A percentile compares a stretch with the other conserved stretches of the same genome.
These are phyloP conservation scores for Botia kubotai DNA, from an alignment of 2,797 vertebrate species.

Conservation along the genomic window DNA sequence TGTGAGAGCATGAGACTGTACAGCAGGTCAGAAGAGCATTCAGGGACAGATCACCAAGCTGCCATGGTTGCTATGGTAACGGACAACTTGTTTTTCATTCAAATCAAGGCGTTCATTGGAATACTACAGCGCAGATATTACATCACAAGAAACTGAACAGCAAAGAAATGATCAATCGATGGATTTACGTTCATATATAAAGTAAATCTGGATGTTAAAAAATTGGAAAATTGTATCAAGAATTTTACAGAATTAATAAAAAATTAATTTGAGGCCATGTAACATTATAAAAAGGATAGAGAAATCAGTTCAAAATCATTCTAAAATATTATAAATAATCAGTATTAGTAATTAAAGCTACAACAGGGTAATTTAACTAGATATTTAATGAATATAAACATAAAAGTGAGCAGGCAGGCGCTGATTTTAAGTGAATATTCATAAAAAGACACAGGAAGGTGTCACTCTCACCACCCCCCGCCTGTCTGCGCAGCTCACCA, in stretches of 20 bases:
- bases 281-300: not conserved
- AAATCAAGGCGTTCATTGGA: not conserved
- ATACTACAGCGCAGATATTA: no score
- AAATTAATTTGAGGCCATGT: not conserved
- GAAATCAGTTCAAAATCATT: no score
- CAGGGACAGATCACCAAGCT: conserved; percentile 36
- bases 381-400: not conserved
- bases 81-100: not conserved
- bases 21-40: conserved; percentile 30
- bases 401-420: conserved; percentile 62
- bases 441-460: conserved; percentile 67
- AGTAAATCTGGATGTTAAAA: not conserved
- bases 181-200: not conserved
- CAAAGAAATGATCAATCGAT: not conserved
- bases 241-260: not conserved
- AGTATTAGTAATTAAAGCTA: conserved; percentile 3
- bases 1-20: not conserved
- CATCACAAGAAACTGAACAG: not conserved
- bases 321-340: no score
- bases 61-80: conserved; percentile 45
- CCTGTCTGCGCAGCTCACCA: conserved; percentile 67
- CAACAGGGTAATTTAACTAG: not conserved
- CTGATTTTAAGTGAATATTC: conserved; percentile 64
- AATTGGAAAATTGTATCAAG: not conserved
- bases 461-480: conserved; percentile 45